Conservation (phyloP, 64 coral and sea anemone species). For the Porites australiensis region DNA sequence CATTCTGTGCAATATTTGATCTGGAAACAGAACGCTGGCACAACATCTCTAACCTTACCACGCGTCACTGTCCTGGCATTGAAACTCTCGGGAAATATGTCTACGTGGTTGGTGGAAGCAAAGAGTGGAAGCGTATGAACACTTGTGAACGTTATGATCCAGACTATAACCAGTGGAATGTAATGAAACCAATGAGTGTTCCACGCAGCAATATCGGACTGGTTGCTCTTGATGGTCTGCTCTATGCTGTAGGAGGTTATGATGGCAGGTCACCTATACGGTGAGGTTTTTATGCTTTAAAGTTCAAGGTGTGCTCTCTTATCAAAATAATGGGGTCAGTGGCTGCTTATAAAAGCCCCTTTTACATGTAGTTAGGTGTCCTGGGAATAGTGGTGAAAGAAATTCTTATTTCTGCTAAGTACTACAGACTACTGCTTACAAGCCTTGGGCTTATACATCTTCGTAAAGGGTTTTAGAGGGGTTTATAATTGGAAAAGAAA, state of each 20-base stretch:
- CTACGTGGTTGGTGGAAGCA: constrained; percentile 94
- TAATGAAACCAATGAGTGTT: constrained; percentile 83
- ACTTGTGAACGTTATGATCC: constrained; percentile 88
- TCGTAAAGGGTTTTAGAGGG: too few relatives aligned
- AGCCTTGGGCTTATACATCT: too few relatives aligned
- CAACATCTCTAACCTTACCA: constrained; percentile 60
- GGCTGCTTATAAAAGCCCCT: too few relatives aligned
- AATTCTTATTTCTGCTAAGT: too few relatives aligned
- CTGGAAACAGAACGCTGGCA: constrained; percentile 74
- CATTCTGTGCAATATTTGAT: constrained; percentile 82
- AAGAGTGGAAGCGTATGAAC: constrained; percentile 89
- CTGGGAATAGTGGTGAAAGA: too few relatives aligned
- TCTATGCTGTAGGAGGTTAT: constrained; percentile 97
- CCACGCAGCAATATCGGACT: constrained; percentile 93
- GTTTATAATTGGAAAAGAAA: too few relatives aligned
- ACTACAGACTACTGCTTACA: too few relatives aligned
- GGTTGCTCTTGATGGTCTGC: constrained; percentile 68
- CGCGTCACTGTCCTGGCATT: constrained; percentile 91
- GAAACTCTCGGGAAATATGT: constrained; percentile 81
- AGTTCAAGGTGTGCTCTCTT: too few relatives aligned
- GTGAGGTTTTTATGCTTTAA: constrained; percentile 14
- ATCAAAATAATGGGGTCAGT: too few relatives aligned
- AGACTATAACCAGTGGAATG: constrained; percentile 78
- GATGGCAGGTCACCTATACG: constrained; percentile 82
- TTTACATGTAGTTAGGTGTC: too few relatives aligned